phyloP scores from a whole-genome alignment of 2,113 vertebrate genomes.

The Fulmarus glacialis region DNA sequence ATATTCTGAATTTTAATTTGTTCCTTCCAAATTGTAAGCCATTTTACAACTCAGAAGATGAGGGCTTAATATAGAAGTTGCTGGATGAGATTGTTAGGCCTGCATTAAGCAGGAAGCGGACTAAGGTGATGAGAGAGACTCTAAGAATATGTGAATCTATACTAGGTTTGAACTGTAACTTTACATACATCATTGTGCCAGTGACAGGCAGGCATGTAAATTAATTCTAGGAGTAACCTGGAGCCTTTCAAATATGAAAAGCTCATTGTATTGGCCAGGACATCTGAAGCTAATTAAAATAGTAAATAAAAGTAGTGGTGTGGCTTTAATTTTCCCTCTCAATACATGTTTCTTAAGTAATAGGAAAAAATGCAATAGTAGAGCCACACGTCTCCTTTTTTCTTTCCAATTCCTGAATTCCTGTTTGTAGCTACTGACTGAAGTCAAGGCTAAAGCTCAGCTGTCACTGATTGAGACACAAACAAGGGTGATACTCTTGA shows the following conservation, averaged over 20 bases:
- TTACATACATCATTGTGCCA: neutral
- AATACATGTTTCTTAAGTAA: slow-evolving; percentile 10
- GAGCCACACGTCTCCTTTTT: neutral
- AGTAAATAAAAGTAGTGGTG: neutral
- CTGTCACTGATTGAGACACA: neutral
- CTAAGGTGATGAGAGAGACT: neutral
- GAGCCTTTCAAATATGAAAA: neutral
- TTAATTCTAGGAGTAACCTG: neutral
- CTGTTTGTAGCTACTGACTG: neutral
- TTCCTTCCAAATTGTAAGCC: neutral
- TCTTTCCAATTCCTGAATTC: neutral
- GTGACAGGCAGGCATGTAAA: neutral
- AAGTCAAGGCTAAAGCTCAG: neutral
- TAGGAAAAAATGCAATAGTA: neutral
- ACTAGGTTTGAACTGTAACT: neutral
- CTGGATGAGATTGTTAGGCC: neutral
- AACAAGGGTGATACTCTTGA: neutral
- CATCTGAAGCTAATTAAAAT: slow-evolving; percentile 3
- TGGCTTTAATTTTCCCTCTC: neutral
- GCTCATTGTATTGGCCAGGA: neutral
- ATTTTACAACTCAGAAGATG: neutral
- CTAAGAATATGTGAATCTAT: neutral
- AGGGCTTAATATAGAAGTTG: neutral
- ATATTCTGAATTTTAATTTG: neutral
- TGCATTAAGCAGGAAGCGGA: neutral